Percentiles rank a stretch among this genome's conserved stretches.
These are phyloP conservation scores for Takifugu flavidus DNA, from an alignment of 2,113 vertebrate genomes.

Conservation along the genomic window DNA sequence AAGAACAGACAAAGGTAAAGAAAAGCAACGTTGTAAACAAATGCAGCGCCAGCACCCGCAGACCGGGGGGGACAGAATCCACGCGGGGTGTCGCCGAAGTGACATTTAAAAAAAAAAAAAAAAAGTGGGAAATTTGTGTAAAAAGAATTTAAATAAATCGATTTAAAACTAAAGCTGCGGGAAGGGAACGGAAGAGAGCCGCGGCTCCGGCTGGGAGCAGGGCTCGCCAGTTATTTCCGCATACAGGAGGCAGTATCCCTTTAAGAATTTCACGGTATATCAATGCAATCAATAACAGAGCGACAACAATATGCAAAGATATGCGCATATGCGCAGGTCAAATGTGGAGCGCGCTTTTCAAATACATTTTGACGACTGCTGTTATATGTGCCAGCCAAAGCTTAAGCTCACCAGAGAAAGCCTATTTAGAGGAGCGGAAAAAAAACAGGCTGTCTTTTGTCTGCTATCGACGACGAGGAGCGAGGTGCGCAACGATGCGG, in stretches of 20 bases:
- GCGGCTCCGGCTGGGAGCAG: constrained; percentile 24
- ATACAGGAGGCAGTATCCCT: constrained; percentile 72
- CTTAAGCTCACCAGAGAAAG: constrained; percentile 33
- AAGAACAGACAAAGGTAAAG: constrained; percentile 66
- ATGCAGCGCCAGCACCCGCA: constrained; percentile 39
- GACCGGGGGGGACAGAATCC: not conserved
- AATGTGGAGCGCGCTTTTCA: constrained; percentile 79
- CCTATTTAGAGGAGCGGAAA: constrained; percentile 41
- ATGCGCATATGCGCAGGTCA: constrained; percentile 79
- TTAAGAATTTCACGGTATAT: constrained; percentile 77
- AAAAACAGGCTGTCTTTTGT: constrained; percentile 73
- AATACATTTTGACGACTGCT: constrained; percentile 77
- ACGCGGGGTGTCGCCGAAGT: not conserved
- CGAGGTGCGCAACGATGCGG: constrained; percentile 76
- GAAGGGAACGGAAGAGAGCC: constrained; percentile 19
- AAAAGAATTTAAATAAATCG: constrained; percentile 6
- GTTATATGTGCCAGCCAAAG: constrained; percentile 69
- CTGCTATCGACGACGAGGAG: constrained; percentile 70
- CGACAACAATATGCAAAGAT: constrained; percentile 79
- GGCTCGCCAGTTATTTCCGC: constrained; percentile 61
- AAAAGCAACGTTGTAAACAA: constrained; percentile 58
- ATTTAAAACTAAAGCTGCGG: constrained; percentile 14
- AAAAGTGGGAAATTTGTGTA: not conserved
- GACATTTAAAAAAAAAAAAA: not conserved
- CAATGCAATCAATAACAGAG: constrained; percentile 78